Conservation (phyloP, 2,888 invertebrate species). For the Meandrusa payeni region DNA sequence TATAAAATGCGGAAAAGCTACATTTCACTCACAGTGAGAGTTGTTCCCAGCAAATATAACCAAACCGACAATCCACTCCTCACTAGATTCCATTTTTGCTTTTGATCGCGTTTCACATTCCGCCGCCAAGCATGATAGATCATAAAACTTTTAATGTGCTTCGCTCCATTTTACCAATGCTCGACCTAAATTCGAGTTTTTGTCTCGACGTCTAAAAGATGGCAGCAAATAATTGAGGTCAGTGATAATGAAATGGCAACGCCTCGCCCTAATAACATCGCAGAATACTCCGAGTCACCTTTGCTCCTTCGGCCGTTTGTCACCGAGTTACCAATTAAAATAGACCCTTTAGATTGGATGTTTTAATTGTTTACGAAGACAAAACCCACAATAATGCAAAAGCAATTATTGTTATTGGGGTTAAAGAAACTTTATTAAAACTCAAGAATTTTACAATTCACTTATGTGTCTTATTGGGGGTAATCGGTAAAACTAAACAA, state of each 20-base stretch:
- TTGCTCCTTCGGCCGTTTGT: conserved; percentile 16
- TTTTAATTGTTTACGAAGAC: conserved; percentile 1
- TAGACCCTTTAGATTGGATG: conserved; percentile 11
- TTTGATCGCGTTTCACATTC: conserved; percentile 11
- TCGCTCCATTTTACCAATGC: conserved; percentile 10
- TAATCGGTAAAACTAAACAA: no score
- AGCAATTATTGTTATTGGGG: conserved; percentile 6
- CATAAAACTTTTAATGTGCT: conserved; percentile 4
- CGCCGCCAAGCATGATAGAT: neutral
- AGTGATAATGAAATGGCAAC: conserved; percentile 25
- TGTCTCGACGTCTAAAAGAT: conserved; percentile 10
- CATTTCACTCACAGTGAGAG: conserved; percentile 18
- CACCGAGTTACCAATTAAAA: conserved; percentile 13
- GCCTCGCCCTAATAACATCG: conserved; percentile 21
- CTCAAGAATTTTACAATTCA: no score
- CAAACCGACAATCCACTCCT: conserved; percentile 13
- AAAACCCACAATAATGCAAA: neutral
- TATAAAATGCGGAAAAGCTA: conserved; percentile 11
- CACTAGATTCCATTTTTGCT: conserved; percentile 16
- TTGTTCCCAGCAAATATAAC: conserved; percentile 20
- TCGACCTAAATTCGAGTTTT: conserved; percentile 15
- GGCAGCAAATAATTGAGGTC: conserved; percentile 19
- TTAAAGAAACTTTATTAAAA: no score
- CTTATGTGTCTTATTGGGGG: no score
- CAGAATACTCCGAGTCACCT: conserved; percentile 15